phyloP scores from a whole-genome alignment of 2,888 invertebrate genomes.

The Diaprepes abbreviatus region DNA sequence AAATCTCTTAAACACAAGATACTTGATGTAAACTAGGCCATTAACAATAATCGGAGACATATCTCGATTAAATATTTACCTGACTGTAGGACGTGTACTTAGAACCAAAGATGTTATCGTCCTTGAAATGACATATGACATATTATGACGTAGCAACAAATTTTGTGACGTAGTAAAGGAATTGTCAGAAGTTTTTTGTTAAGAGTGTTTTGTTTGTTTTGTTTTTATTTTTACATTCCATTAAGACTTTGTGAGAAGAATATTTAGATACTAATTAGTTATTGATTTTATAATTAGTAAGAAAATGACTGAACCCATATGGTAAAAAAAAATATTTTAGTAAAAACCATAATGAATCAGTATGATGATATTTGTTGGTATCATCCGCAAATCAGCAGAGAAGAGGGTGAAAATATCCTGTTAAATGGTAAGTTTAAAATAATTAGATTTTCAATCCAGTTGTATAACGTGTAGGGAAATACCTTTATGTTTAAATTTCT shows the following conservation, averaged over 20 bases:
- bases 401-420: constrained; percentile 81
- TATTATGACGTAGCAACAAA: no score
- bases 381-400: constrained; percentile 96
- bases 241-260: background rate
- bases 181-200: constrained; percentile 8
- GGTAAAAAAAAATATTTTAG: background rate
- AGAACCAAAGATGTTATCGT: no score
- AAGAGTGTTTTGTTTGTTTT: background rate
- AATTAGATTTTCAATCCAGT: no score
- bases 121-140: no score
- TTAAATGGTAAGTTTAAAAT: constrained; percentile 46
- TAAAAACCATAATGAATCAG: constrained; percentile 44
- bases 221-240: background rate
- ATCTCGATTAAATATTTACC: background rate
- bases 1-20: no score
- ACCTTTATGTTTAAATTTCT: no score
- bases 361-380: constrained; percentile 77
- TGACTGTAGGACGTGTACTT: background rate
- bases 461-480: no score
- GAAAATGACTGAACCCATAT: constrained; percentile 17
- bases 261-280: background rate
- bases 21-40: no score
- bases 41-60: no score
- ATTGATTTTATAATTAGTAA: background rate
- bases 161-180: background rate